Percentiles rank a stretch among this genome's conserved stretches.
These are phyloP conservation scores for Lochmaea crataegi DNA, from an alignment of 2,888 invertebrate genomes.

Conservation along the genomic window DNA sequence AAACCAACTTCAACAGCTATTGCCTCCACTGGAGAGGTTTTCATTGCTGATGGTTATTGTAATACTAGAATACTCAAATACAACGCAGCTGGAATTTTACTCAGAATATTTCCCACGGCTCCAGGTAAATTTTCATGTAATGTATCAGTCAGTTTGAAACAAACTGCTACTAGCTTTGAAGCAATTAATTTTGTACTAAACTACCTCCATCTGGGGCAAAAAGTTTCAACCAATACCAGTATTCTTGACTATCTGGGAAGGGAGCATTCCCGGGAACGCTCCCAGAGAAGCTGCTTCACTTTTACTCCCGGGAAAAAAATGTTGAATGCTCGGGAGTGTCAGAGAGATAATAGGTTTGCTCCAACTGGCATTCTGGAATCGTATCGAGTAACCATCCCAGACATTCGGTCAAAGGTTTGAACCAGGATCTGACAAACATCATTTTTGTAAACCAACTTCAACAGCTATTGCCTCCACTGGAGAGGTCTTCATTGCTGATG, in stretches of 20 bases:
- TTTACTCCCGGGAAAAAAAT: too few relatives aligned
- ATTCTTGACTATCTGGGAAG: too few relatives aligned
- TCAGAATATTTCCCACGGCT: constrained; percentile 77
- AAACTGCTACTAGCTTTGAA: too few relatives aligned
- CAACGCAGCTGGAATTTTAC: constrained; percentile 77
- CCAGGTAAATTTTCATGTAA: constrained; percentile 62
- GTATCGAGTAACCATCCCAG: constrained; percentile 78
- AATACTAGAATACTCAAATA: constrained; percentile 85
- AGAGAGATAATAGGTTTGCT: too few relatives aligned
- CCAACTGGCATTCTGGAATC: too few relatives aligned
- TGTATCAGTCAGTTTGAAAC: not conserved
- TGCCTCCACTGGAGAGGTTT: constrained; percentile 88
- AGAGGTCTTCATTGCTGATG: constrained; percentile 95
- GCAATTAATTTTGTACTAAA: too few relatives aligned
- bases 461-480: constrained; percentile 90
- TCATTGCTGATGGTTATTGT: constrained; percentile 97
- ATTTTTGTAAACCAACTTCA: constrained; percentile 95
- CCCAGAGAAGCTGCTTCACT: too few relatives aligned
- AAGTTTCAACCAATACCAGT: too few relatives aligned
- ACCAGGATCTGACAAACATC: constrained; percentile 81
- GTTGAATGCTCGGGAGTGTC: too few relatives aligned
- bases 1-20: constrained; percentile 96
- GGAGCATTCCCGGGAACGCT: too few relatives aligned
- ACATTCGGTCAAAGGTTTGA: constrained; percentile 86
- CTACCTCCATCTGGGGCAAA: too few relatives aligned